phyloP scores from a whole-genome alignment of 2,113 vertebrate species.

The Platycercus adscitus region DNA sequence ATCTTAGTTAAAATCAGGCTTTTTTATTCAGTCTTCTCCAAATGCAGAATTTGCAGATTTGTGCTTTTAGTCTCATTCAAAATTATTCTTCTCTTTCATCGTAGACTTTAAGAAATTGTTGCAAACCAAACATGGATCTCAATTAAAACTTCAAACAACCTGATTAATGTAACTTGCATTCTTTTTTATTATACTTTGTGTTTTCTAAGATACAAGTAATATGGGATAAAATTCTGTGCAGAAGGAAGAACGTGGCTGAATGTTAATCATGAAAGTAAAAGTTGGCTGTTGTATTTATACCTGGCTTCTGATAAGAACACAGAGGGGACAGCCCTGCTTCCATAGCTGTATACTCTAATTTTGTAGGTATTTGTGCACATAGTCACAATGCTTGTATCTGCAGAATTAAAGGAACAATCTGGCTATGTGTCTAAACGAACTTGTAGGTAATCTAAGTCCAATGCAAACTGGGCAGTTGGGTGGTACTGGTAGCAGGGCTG shows the following conservation, averaged over 20 bases:
- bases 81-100: neutral
- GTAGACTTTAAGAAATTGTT: neutral
- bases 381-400: neutral
- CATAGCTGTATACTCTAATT: neutral
- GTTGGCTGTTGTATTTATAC: neutral
- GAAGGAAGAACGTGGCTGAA: neutral
- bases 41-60: neutral
- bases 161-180: neutral
- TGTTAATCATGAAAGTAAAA: neutral
- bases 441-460: neutral
- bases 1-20: neutral
- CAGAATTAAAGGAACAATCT: neutral
- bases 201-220: neutral
- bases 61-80: neutral
- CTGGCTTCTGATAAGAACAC: neutral
- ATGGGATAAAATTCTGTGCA: neutral
- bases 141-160: constrained; percentile 20
- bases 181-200: neutral
- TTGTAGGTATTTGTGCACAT: neutral
- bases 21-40: neutral
- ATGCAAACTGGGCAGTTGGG: neutral
- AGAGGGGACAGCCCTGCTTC: neutral
- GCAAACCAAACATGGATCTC: neutral
- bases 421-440: neutral
- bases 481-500: neutral